Evolutionary conservation across 2,888 invertebrate species (phyloP), one percentile per base, ranked within the genome.

Genomic region (Hydrotaea diabolus): DNA sequence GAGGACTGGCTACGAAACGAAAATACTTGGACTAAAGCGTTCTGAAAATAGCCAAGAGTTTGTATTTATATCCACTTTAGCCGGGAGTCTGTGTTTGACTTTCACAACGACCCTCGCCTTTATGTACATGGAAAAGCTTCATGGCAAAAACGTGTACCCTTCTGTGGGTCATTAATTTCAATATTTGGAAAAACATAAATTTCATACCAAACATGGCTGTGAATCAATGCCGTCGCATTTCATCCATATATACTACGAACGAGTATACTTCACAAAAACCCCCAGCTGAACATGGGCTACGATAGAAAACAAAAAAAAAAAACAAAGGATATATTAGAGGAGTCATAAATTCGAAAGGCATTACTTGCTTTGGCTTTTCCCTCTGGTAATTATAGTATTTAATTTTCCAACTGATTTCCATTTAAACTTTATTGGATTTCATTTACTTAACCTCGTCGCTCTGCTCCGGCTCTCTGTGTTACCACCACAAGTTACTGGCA

Each of bases 111-210:
- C 55, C 21, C 21, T 55, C 55, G 19, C 8, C 43, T 4, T 43
- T 7, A 11, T 53, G 17, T 5, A 53, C 53, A 53, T 19, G 17
- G 2, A 21, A 31, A 15, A 21, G 55, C 8, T 21, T 21, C 5
- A 49, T n/a, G 15, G n/a, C 21, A 2, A 19, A 55, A 55, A 55
- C n/a, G n/a, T 55, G 4, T 55, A 55, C 11, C 21, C 55, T n/a
- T 21, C 21, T 55, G 26, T 15, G 15, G 59, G 59, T 13, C 59
- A 59, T 59, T 59, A 23, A 23, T 59, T 59, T 59, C 59, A 59
- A 59, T 59, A 59, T 59, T 59, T 26, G 23, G n/a, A 9, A 26
- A 55, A 59, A 59, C 15, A 21, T 23, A 19, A 59, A 59, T 23
- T 57, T 26, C 23, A 5, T 13, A 59, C 59, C 23, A 21, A 21